Evolutionary conservation across 2,888 invertebrate genomes (phyloP), one percentile per base, ranked within the genome.

Genomic region (Spisula subtruncata): DNA sequence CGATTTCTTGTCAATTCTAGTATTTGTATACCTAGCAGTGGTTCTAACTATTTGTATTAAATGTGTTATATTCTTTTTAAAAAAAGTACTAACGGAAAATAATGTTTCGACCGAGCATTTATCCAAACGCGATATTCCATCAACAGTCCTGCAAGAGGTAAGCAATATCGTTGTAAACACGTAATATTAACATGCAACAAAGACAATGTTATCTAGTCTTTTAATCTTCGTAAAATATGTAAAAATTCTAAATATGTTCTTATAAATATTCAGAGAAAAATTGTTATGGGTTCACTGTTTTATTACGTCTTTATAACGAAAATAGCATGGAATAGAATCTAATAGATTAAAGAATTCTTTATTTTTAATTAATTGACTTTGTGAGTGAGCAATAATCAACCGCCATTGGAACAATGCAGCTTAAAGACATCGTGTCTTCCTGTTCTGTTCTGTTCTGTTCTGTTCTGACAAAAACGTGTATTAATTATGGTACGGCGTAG

Each of bases 131-230:
- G n/a, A 29, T 51, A 6, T 85, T 80, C 51, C 75, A 75, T 14
- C 85, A 85, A 54, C 80, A 79, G n/a, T 16, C 79, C 2, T 85
- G 79, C 79, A 85, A 80, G 80, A 85, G 85, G 85, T 85, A 85
- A 56, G 82, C 41, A 4, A 14, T 2, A 1, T 14, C 14, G 48
- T 35, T 81, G n/a, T 48, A 12, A 14, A 25, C 25, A 75, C 18
- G 32, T 18, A 10, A 66, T 25, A 8, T 60, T 60, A 25, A n/a
- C 12, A 66, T 25, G 25, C 10, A 66, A 66, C 60, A 1, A 66
- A 66, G 60, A 66, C 60, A 25, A 1, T 6, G 16, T 56, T 66
- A 25, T 16, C 51, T 4, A 51, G 12, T 51, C 5, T 51, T 51
- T 41, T 66, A 66, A 66, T 66, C n/a, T 66, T n/a, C 60, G 25